Evolutionary conservation across 35 echinoderm and acorn worm genomes (phyloP).

Genomic region (Heliocidaris erythrogramma): DNA sequence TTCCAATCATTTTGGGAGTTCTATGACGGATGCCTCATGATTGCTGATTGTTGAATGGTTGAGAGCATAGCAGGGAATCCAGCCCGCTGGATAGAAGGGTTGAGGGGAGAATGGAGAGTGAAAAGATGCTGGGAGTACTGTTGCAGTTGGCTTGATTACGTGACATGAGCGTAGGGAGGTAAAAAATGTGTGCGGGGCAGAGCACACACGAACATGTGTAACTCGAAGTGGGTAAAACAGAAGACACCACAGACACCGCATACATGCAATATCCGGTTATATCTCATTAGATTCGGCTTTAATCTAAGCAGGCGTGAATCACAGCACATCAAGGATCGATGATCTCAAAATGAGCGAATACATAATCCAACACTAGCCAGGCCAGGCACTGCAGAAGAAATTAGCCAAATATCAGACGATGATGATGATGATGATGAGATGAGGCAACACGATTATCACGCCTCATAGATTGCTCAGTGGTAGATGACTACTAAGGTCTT

Average conservation of each 20-base stretch:
- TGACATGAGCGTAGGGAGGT: neutral
- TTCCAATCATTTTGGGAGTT: neutral
- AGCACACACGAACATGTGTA: neutral
- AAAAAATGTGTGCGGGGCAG: neutral
- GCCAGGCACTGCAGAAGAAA: neutral
- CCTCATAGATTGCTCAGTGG: neutral
- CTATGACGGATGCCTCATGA: neutral
- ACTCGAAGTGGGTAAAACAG: constrained; percentile 9
- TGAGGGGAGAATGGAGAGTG: neutral
- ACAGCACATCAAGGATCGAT: constrained; percentile 15
- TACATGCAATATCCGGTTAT: constrained; percentile 17
- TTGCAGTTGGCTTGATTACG: neutral
- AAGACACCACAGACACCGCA: neutral
- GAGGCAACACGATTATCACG: neutral
- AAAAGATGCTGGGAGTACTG: neutral
- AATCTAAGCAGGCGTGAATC: constrained; percentile 16
- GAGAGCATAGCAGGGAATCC: neutral
- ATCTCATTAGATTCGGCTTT: constrained; percentile 12
- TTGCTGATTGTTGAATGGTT: constrained; percentile 5
- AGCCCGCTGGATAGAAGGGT: neutral
- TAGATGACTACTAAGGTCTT: neutral
- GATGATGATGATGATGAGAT: constrained; percentile 4
- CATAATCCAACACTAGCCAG: constrained; percentile 1
- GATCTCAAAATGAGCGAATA: constrained; percentile 10
- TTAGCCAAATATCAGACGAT: neutral